phyloP scores from a whole-genome alignment of 1,140 invertebrate genomes.

The Drosophila neocordata region DNA sequence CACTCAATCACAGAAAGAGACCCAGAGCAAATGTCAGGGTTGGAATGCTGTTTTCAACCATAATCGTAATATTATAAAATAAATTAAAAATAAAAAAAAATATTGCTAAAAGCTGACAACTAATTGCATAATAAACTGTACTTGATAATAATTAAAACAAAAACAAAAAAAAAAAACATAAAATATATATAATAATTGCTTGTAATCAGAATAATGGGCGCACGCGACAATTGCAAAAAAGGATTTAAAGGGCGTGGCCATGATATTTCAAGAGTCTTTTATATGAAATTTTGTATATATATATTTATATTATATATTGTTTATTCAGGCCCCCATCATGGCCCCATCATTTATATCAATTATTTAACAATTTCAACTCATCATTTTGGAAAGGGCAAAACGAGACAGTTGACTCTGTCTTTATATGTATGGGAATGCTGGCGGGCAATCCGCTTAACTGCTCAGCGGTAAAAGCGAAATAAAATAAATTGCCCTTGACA shows the following conservation, averaged over 20 bases:
- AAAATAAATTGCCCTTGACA: constrained; percentile 56
- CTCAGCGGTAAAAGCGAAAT: constrained; percentile 38
- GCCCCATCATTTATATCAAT: constrained; percentile 63
- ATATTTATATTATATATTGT: background rate
- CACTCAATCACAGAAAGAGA: constrained; percentile 39
- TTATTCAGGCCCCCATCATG: constrained; percentile 12
- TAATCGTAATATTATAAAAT: constrained; percentile 32
- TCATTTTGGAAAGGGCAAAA: constrained; percentile 44
- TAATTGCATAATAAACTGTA: constrained; percentile 65
- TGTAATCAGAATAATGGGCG: constrained; percentile 55
- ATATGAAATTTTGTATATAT: constrained; percentile 3
- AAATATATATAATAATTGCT: constrained; percentile 19
- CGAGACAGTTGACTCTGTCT: background rate
- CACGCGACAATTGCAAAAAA: constrained; percentile 37
- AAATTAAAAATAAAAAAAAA: constrained; percentile 28
- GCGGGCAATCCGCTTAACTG: constrained; percentile 52
- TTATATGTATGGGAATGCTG: constrained; percentile 8
- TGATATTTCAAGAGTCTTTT: constrained; percentile 31
- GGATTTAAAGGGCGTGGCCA: constrained; percentile 26
- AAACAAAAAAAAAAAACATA: background rate
- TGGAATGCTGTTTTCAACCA: constrained; percentile 34
- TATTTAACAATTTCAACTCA: constrained; percentile 70
- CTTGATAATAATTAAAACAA: constrained; percentile 30
- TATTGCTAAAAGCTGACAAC: constrained; percentile 18
- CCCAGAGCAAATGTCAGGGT: constrained; percentile 31